A percentile compares a stretch with the other conserved stretches of the same genome.
phyloP scores from a whole-genome alignment of 2,888 invertebrate genomes.

The Morpho achilles region DNA sequence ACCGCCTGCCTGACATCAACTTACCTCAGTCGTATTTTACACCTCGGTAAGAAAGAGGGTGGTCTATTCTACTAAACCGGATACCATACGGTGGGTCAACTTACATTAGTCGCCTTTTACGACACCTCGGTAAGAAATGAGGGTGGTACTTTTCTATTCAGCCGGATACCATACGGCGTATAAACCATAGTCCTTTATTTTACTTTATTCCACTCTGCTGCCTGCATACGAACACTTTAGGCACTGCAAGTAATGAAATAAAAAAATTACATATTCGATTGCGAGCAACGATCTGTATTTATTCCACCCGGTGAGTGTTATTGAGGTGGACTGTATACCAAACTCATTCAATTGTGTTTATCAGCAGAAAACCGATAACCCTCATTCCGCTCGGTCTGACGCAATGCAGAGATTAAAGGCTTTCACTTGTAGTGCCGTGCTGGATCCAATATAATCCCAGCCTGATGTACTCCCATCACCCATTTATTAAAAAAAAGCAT shows the following conservation, averaged over 20 bases:
- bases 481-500: constrained; percentile 46
- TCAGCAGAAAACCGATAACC: constrained; percentile 56
- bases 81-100: no score
- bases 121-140: no score
- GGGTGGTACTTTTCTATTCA: no score
- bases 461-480: constrained; percentile 49
- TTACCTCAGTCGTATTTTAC: no score
- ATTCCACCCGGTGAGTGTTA: constrained; percentile 54
- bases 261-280: constrained; percentile 46
- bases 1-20: no score
- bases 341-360: constrained; percentile 72
- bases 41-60: no score
- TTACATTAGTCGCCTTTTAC: no score
- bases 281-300: constrained; percentile 62
- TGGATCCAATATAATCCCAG: constrained; percentile 61
- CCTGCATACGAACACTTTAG: no score
- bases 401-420: constrained; percentile 76
- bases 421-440: constrained; percentile 59
- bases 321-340: constrained; percentile 52
- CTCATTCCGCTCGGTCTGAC: constrained; percentile 71
- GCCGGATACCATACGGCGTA: no score
- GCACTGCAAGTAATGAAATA: constrained; percentile 1
- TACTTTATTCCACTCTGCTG: no score
- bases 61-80: no score
- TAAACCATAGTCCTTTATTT: no score